A percentile compares a stretch with the other conserved stretches of the same genome.
phyloP scores from a whole-genome alignment of 2,888 invertebrate species.

The Crioceris asparagi region DNA sequence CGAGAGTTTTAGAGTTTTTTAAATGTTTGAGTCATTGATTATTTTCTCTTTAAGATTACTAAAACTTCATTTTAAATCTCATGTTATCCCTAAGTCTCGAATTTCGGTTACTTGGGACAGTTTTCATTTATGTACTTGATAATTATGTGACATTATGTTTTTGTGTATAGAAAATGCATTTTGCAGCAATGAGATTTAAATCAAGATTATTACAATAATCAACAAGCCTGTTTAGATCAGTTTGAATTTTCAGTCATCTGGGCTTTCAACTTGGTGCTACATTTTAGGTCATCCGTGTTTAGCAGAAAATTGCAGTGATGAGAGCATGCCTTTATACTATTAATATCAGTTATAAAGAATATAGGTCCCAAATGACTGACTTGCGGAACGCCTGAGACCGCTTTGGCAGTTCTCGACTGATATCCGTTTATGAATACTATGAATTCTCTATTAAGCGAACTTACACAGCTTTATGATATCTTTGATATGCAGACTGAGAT shows the following conservation, averaged over 20 bases:
- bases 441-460: no score
- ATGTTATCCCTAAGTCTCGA: background rate
- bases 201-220: background rate
- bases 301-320: conserved; percentile 1
- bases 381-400: background rate
- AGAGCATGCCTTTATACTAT: no score
- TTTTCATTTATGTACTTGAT: background rate
- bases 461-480: no score
- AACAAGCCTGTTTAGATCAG: background rate
- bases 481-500: no score
- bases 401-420: background rate
- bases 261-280: background rate
- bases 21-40: background rate
- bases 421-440: background rate
- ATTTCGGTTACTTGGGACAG: background rate
- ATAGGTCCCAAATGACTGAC: background rate
- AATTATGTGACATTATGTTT: background rate
- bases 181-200: background rate
- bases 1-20: background rate
- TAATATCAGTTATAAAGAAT: background rate
- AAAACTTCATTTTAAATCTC: background rate
- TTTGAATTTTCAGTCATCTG: background rate
- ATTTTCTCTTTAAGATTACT: background rate
- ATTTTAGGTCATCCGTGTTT: background rate
- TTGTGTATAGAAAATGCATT: background rate